These are phyloP conservation scores for Rhyacophila evoluta DNA, from an alignment of 2,888 invertebrate genomes.

Conservation along the genomic window DNA sequence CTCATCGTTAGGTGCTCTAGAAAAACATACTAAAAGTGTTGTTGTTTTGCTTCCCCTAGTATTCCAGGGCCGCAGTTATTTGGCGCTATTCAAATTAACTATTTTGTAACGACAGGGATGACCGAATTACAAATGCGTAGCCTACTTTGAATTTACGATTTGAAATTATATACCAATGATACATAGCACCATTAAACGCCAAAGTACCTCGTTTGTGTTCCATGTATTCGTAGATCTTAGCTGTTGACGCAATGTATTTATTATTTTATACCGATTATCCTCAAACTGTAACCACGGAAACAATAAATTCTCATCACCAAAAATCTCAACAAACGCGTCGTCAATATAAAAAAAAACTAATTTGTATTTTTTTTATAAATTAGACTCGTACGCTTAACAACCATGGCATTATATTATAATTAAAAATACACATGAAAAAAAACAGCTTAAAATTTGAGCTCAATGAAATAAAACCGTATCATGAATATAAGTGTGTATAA, in stretches of 20 bases:
- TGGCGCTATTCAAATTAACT: slow-evolving; percentile 30
- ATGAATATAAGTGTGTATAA: too few relatives aligned
- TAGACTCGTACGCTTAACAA: too few relatives aligned
- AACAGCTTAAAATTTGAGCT: too few relatives aligned
- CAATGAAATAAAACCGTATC: too few relatives aligned
- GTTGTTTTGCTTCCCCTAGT: neutral
- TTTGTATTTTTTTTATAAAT: too few relatives aligned
- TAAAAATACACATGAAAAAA: too few relatives aligned
- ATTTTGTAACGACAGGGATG: slow-evolving; percentile 34
- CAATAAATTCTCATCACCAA: too few relatives aligned
- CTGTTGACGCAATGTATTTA: slow-evolving; percentile 41
- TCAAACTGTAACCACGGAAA: too few relatives aligned
- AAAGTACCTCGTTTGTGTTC: slow-evolving; percentile 41
- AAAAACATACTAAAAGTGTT: slow-evolving; percentile 19
- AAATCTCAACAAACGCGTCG: too few relatives aligned
- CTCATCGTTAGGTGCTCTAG: neutral
- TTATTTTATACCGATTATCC: slow-evolving; percentile 26
- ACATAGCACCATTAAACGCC: slow-evolving; percentile 45
- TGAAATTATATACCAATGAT: slow-evolving; percentile 47
- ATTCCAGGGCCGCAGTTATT: neutral
- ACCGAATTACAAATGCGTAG: slow-evolving; percentile 41
- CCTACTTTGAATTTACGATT: slow-evolving; percentile 49
- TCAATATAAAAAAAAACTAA: too few relatives aligned
- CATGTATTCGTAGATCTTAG: slow-evolving; percentile 37
- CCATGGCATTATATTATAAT: too few relatives aligned